Base-by-base conservation (phyloP, 2,888 invertebrate species). In the Acleris emargana region DNA sequence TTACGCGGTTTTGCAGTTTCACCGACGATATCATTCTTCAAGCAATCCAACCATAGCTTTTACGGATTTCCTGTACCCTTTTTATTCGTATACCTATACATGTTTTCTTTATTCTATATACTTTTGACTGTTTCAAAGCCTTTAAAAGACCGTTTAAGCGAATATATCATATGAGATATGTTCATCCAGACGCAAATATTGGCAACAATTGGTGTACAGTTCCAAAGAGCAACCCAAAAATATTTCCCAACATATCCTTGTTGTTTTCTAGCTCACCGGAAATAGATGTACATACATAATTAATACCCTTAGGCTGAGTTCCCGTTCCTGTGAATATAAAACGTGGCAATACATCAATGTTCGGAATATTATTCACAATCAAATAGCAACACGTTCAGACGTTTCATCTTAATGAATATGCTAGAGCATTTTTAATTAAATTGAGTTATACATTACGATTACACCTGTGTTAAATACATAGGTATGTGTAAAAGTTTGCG, bases 271-370 rank as follows among this genome's bases (percentile, higher is more conserved):
- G 77, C 75, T 78, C 74, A 73, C 70, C 68, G 66, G 67, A 75
- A 76, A 83, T 77, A 75, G 76, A 84, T 82, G 81, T 79, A 83
- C 81, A 83, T 84, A 79, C 82, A 82, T 84, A 83, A 84, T 82
- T 78, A 79, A 83, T 80, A 68, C 68, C 66, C 67, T 69, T 69
- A 70, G 75, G 69, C 72, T 77, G 69, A 67, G 70, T 70, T 49
- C 38, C 50, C 25, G 49, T 49, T 62, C 22, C 42, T 18, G 42
- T 28, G 61, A 55, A 62, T 62, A 62, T 55, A 62, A 57, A 62
- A 55, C 55, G 50, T 38, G 55, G 38, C 18, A 42, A 55, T 62
- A 62, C 62, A 54, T 55, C 62, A 62, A 49, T 42, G 22, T 32
- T 59, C 9, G 25, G 47, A 28, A 43, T 43, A 55, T 22, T 18